phyloP scores from a whole-genome alignment of 2,888 invertebrate genomes.

The Ctena decussata region DNA sequence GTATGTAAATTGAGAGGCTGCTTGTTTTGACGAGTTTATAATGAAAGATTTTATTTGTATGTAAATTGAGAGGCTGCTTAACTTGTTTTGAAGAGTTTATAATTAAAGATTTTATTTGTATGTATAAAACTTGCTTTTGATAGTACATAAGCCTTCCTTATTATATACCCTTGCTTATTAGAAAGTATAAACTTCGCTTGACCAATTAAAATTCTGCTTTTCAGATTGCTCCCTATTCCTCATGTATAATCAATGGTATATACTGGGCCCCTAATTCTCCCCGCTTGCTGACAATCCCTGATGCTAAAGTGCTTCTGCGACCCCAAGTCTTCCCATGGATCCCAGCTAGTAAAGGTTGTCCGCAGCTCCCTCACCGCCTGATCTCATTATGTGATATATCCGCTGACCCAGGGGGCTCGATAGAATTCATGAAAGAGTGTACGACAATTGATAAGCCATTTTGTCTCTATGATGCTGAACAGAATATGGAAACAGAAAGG shows the following conservation, averaged over 20 bases:
- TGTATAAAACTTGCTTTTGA: too few relatives aligned
- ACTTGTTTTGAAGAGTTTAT: too few relatives aligned
- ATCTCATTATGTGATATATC: slow-evolving; percentile 98
- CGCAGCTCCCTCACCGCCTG: slow-evolving; percentile 89
- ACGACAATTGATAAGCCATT: slow-evolving; percentile 99
- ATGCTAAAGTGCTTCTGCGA: slow-evolving; percentile 97
- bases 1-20: too few relatives aligned
- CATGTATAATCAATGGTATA: slow-evolving; percentile 98
- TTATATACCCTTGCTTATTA: too few relatives aligned
- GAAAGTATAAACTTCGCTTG: too few relatives aligned
- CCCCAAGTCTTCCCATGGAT: slow-evolving; percentile 96
- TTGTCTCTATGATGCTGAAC: slow-evolving; percentile 99
- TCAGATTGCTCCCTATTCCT: slow-evolving; percentile 98
- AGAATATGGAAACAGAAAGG: slow-evolving; percentile 98
- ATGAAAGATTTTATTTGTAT: too few relatives aligned
- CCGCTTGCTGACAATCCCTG: slow-evolving; percentile 98
- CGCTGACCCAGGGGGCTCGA: slow-evolving; percentile 99
- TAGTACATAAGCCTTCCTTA: too few relatives aligned
- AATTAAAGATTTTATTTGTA: too few relatives aligned
- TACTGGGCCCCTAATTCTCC: slow-evolving; percentile 99
- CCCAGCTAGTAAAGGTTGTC: slow-evolving; percentile 89
- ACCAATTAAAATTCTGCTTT: neutral
- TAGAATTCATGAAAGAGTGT: slow-evolving; percentile 99
- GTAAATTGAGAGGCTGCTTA: too few relatives aligned
- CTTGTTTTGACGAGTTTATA: too few relatives aligned